Conservation (phyloP, 2,113 vertebrate species). For the Mustela lutreola region DNA sequence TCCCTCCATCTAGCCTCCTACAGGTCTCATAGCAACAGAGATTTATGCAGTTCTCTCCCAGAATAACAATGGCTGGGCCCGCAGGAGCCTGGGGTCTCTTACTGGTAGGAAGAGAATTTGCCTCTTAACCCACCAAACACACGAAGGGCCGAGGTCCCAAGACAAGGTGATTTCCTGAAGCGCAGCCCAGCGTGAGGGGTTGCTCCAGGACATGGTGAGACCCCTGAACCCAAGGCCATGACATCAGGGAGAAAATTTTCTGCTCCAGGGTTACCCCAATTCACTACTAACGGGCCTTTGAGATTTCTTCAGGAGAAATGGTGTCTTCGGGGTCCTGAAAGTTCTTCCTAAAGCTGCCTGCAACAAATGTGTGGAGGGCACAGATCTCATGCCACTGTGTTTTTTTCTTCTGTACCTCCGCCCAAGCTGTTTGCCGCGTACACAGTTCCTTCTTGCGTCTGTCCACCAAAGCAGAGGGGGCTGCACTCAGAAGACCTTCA, state of each 20-base stretch:
- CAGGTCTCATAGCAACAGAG: not conserved
- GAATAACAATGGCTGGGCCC: not conserved
- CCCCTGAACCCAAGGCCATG: no score
- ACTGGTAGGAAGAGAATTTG: not conserved
- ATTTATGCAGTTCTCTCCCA: not conserved
- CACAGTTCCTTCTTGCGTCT: not conserved
- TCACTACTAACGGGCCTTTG: not conserved
- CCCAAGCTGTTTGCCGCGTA: not conserved
- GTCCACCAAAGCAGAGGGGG: not conserved
- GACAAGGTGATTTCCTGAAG: not conserved
- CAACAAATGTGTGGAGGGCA: rapidly evolving
- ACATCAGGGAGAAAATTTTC: not conserved
- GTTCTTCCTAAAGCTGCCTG: not conserved
- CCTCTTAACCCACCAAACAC: not conserved
- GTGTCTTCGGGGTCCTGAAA: no score
- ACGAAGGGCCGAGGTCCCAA: not conserved
- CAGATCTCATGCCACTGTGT: not conserved
- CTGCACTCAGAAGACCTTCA: rapidly evolving
- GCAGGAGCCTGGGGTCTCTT: not conserved
- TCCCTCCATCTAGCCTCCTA: not conserved
- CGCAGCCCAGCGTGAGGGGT: not conserved
- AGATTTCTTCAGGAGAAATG: not conserved
- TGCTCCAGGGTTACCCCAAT: not conserved
- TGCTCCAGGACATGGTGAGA: not conserved
- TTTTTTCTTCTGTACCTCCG: not conserved